Evolutionary conservation across 1,140 invertebrate species (phyloP), one percentile per base, ranked within the genome.

Genomic region (Anadara kagoshimensis): DNA sequence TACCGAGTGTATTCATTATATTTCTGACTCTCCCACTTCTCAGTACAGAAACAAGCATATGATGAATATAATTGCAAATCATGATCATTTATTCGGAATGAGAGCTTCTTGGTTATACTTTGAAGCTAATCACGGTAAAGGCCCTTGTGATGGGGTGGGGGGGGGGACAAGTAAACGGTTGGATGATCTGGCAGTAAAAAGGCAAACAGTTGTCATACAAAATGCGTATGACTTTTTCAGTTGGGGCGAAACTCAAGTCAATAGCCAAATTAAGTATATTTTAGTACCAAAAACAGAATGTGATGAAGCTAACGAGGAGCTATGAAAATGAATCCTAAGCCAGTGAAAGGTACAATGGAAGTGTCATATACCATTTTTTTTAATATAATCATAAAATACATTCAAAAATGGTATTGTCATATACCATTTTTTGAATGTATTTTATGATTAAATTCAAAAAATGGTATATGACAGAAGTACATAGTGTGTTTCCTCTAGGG

Each of bases 1-100:
- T 20, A 3, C 70, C 11, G 53, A 65, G 36, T 47, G 1, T 18
- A 56, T 78, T 20, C 79, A 80, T 51, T 80, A 80, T 67, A 66
- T 67, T n/a, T 78, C 73, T 0, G 70, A 80, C 54, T 57, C 69
- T 4, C 76, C 76, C 22, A 69, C 68, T 4, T 67, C 58, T 10
- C 68, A 76, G 47, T 81, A 81, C 54, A 49, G 76, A 26, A 75
- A 78, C 49, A 62, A 58, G 22, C 53, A 49, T 8, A 73, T 78
- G 5, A 69, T 79, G 18, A 22, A 75, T 22, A 8, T 67, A 3
- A n/a, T 73, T 14, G 16, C 43, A 8, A 16, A 53, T 0, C 69
- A 76, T 49, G 41, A n/a, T 16, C 29, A 62, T 11, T 41, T 70
- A 14, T 59, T 59, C 45, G 41, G 56, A n/a, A 26, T 66, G 18